A percentile compares a stretch with the other conserved stretches of the same genome.
Conservation (phyloP, 2,113 vertebrate species). For the Saguinus midas region DNA sequence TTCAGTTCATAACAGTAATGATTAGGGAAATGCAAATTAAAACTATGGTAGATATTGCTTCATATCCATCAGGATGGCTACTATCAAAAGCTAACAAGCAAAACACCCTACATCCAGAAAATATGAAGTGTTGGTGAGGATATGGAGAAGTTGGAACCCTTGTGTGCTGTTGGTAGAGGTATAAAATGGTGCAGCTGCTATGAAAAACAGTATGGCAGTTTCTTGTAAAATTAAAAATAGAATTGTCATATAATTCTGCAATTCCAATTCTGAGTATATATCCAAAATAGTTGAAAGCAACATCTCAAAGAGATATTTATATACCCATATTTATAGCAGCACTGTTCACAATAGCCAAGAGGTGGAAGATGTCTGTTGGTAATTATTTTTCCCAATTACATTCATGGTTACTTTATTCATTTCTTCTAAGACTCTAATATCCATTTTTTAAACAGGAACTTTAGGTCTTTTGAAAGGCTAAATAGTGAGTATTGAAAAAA, state of each 20-base stretch:
- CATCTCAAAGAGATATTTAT: neutral
- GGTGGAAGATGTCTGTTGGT: neutral
- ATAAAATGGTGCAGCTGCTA: neutral
- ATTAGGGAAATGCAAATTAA: constrained; percentile 22
- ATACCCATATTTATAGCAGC: neutral
- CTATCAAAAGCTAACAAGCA: neutral
- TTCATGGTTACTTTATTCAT: neutral
- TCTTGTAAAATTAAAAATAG: constrained; percentile 16
- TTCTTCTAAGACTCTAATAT: constrained; percentile 1
- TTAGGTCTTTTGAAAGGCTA: neutral
- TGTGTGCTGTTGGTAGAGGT: neutral
- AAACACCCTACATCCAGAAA: neutral
- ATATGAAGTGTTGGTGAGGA: neutral
- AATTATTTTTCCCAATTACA: neutral
- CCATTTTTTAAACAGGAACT: neutral
- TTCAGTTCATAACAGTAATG: neutral
- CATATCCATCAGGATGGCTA: neutral
- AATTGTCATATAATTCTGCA: neutral
- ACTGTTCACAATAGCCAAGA: neutral
- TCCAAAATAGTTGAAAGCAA: neutral
- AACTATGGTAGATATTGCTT: neutral
- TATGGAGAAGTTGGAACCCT: neutral
- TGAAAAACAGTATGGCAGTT: neutral
- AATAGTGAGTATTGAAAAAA: neutral
- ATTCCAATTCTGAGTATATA: neutral